Evolutionary conservation across 2,888 invertebrate species (phyloP).

Genomic region (Cryptocephalus primarius): DNA sequence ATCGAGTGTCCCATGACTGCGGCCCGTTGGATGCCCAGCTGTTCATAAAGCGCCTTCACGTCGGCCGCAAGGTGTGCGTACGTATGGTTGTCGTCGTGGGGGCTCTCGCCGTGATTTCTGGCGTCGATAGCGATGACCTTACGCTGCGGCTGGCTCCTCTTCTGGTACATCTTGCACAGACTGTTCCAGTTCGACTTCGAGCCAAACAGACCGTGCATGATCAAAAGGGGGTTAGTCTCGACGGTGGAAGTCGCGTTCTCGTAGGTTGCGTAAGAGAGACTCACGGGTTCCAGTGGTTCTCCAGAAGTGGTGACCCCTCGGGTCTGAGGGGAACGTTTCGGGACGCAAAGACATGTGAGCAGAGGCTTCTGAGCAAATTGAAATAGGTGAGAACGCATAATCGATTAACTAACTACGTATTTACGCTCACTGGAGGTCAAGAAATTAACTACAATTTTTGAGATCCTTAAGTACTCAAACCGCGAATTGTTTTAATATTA

Average conservation of each 20-base stretch:
- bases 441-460: no score
- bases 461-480: no score
- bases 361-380: no score
- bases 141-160: conserved; percentile 54
- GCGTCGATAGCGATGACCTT: conserved; percentile 75
- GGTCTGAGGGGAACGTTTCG: no score
- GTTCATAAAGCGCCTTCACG: conserved; percentile 52
- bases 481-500: no score
- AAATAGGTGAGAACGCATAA: no score
- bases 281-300: conserved; percentile 38
- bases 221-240: conserved; percentile 51
- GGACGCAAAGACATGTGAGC: no score
- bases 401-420: no score
- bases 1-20: conserved; percentile 84
- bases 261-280: conserved; percentile 57
- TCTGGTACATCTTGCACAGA: conserved; percentile 49
- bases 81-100: conserved; percentile 60
- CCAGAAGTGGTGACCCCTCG: no score
- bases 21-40: conserved; percentile 51
- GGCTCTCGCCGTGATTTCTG: conserved; percentile 92
- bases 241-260: conserved; percentile 36
- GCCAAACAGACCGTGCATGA: conserved; percentile 82
- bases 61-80: conserved; percentile 70
- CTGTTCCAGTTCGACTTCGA: conserved; percentile 81
- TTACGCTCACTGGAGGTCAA: no score